A percentile compares a stretch with the other conserved stretches of the same genome.
These are phyloP conservation scores for Hesperophylax magnus DNA, from an alignment of 1,140 invertebrate genomes.

Conservation along the genomic window DNA sequence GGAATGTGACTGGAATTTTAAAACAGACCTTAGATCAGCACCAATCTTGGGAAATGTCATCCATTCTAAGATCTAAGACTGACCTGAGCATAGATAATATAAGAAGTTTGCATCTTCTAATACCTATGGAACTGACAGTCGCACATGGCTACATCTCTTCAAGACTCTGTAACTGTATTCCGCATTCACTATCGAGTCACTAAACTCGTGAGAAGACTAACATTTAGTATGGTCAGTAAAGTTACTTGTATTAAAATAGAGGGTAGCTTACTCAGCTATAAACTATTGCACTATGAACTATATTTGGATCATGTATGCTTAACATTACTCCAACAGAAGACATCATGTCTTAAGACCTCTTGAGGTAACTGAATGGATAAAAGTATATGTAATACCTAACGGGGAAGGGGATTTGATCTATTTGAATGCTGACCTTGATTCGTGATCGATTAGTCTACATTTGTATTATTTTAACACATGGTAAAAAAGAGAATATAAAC, in stretches of 20 bases:
- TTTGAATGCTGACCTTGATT: no score
- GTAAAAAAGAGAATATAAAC: no score
- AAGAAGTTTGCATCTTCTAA: background rate
- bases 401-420: no score
- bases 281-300: slow-evolving; percentile 46
- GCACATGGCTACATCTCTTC: background rate
- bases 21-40: no score
- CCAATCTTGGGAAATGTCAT: no score
- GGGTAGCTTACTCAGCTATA: slow-evolving; percentile 9
- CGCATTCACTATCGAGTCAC: background rate
- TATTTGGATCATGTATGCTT: slow-evolving; percentile 54
- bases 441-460: no score
- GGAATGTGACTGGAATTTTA: no score
- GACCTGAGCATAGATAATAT: background rate
- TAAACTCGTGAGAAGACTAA: background rate
- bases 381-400: background rate
- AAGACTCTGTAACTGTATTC: slow-evolving; percentile 4
- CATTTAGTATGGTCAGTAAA: slow-evolving; percentile 54
- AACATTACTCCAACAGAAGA: slow-evolving; percentile 35
- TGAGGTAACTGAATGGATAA: slow-evolving; percentile 46
- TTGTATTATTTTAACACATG: background rate
- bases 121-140: no score
- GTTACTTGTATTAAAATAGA: slow-evolving; percentile 33
- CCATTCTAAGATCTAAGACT: background rate
- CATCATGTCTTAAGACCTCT: background rate